Evolutionary conservation across 2,888 invertebrate species (phyloP).

Genomic region (Platycheirus rosarum): DNA sequence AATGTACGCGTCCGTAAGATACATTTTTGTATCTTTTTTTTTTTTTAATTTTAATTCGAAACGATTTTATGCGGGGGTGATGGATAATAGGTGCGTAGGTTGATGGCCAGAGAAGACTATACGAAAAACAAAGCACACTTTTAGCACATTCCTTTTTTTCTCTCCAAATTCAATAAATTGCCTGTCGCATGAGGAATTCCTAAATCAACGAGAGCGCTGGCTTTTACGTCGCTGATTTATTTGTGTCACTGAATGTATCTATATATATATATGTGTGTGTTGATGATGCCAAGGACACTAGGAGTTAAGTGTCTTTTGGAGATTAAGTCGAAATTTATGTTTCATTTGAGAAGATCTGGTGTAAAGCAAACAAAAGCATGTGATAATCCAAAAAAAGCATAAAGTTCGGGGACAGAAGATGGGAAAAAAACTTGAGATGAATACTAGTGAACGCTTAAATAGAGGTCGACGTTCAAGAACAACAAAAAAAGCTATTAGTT

Average conservation of each 20-base stretch:
- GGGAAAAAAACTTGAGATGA: constrained; percentile 18
- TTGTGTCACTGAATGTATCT: constrained; percentile 21
- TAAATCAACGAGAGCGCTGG: constrained; percentile 47
- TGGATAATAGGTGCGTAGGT: constrained; percentile 58
- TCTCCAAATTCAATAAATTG: constrained; percentile 68
- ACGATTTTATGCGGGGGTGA: constrained; percentile 26
- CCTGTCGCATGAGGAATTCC: constrained; percentile 66
- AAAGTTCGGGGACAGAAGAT: constrained; percentile 11
- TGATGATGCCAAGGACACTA: constrained; percentile 65
- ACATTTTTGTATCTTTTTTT: constrained; percentile 34
- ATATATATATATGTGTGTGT: constrained; percentile 5
- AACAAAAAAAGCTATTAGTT: constrained; percentile 3
- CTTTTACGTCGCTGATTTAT: constrained; percentile 45
- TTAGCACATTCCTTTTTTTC: constrained; percentile 62
- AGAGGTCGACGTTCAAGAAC: neutral
- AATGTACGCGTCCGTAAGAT: constrained; percentile 42
- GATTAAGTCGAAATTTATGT: constrained; percentile 73
- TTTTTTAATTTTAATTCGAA: constrained; percentile 16
- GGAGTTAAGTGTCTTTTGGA: constrained; percentile 68
- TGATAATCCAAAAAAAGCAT: constrained; percentile 61
- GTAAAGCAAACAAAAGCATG: constrained; percentile 69
- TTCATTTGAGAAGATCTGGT: constrained; percentile 61
- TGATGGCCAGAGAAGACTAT: constrained; percentile 4
- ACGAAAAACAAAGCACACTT: constrained; percentile 44
- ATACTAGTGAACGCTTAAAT: constrained; percentile 15